Conservation (phyloP, 2,113 vertebrate genomes). For the Ploceus nigricollis region DNA sequence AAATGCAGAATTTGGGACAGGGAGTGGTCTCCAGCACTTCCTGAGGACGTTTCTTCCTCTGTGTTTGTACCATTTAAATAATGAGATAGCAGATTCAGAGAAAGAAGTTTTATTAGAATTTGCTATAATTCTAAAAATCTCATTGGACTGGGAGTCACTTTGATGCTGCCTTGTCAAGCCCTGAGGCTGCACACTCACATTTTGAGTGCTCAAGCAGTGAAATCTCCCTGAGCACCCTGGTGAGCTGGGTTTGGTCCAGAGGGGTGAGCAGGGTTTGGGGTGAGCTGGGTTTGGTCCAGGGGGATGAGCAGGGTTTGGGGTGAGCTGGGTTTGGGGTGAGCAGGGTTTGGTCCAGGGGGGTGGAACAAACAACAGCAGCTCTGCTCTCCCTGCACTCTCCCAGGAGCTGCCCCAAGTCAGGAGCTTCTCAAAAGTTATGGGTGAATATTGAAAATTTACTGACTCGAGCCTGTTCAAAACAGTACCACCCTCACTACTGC, state of each 20-base stretch:
- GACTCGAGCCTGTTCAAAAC: not conserved
- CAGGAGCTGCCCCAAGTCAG: not conserved
- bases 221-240: accelerated
- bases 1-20: not conserved
- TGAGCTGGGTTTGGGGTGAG: not conserved
- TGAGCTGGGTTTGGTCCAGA: not conserved
- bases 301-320: not conserved
- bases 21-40: not conserved
- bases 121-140: not conserved
- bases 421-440: not conserved
- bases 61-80: not conserved
- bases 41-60: not conserved
- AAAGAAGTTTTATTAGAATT: too few relatives aligned
- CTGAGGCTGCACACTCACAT: not conserved
- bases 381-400: not conserved
- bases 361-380: not conserved
- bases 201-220: not conserved
- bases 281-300: not conserved
- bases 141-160: not conserved
- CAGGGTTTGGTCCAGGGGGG: not conserved
- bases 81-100: not conserved
- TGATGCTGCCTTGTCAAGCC: not conserved
- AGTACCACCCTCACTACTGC: not conserved
- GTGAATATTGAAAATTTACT: not conserved
- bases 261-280: not conserved